phyloP scores from a whole-genome alignment of 2,888 invertebrate species.

The Syrista parreyssii region DNA sequence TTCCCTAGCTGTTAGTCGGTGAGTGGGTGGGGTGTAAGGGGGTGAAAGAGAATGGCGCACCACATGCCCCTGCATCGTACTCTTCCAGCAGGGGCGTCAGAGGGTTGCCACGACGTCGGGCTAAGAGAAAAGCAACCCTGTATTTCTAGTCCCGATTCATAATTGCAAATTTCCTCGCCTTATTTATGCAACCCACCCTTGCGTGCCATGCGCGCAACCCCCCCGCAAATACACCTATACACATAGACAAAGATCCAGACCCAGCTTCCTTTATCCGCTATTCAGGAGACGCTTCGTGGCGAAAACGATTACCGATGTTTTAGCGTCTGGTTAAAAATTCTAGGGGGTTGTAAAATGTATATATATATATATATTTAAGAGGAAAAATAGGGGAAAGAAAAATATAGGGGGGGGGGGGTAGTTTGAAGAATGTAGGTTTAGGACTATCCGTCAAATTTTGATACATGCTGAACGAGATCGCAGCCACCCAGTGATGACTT shows the following conservation, averaged over 20 bases:
- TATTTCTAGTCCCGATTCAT: slow-evolving; percentile 65
- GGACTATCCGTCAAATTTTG: not conserved
- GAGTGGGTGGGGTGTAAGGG: slow-evolving; percentile 30
- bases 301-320: not conserved
- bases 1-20: slow-evolving; percentile 13
- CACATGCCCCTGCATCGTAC: slow-evolving; percentile 7
- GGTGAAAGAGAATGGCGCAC: slow-evolving; percentile 25
- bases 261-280: not conserved
- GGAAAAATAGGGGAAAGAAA: not conserved
- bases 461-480: not conserved
- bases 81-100: slow-evolving; percentile 10
- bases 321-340: not conserved
- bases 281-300: not conserved
- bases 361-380: no score
- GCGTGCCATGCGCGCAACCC: slow-evolving; percentile 5
- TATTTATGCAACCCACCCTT: slow-evolving; percentile 60
- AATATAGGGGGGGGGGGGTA: not conserved
- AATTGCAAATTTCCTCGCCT: slow-evolving; percentile 66
- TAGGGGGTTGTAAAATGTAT: not conserved
- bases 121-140: slow-evolving; percentile 52
- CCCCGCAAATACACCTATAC: not conserved
- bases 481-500: slow-evolving; percentile 20
- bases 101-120: slow-evolving; percentile 15
- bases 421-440: not conserved
- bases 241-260: not conserved